Percentiles rank a stretch among this genome's conserved stretches.
Evolutionary conservation across 2,797 vertebrate species (phyloP).

Genomic region (Hypotaenidia okinawae): DNA sequence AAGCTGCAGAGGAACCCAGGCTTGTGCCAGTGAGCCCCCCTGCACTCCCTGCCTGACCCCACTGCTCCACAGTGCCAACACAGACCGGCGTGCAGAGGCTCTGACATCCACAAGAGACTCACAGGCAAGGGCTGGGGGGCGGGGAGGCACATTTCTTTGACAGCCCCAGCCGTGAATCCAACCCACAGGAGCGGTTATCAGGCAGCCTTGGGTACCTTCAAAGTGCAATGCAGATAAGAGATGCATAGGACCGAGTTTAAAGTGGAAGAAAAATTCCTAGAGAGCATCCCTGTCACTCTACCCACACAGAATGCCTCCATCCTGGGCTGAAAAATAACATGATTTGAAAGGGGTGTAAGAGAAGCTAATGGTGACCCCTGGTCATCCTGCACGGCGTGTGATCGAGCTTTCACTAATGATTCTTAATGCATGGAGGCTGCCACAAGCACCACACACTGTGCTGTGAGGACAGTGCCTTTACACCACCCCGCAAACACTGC

Average conservation of each 20-base stretch:
- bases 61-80: no score
- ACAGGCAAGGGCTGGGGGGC: no score
- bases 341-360: neutral
- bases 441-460: neutral
- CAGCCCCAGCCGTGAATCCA: no score
- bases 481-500: neutral
- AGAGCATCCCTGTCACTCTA: neutral
- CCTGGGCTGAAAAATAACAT: neutral
- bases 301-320: neutral
- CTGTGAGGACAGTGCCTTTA: rapidly evolving
- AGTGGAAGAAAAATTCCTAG: neutral
- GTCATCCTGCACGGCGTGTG: neutral
- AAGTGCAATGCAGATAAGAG: neutral
- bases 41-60: neutral
- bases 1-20: neutral
- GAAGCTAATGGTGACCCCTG: neutral
- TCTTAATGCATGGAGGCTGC: rapidly evolving
- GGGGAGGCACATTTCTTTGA: no score
- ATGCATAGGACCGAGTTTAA: neutral
- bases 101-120: neutral
- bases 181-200: neutral
- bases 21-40: neutral
- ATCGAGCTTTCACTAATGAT: neutral
- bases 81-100: rapidly evolving
- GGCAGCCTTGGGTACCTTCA: neutral